Percentiles rank a stretch among this genome's conserved stretches.
Conservation (phyloP, 2,113 vertebrate species). For the Oreotrochilus melanogaster region DNA sequence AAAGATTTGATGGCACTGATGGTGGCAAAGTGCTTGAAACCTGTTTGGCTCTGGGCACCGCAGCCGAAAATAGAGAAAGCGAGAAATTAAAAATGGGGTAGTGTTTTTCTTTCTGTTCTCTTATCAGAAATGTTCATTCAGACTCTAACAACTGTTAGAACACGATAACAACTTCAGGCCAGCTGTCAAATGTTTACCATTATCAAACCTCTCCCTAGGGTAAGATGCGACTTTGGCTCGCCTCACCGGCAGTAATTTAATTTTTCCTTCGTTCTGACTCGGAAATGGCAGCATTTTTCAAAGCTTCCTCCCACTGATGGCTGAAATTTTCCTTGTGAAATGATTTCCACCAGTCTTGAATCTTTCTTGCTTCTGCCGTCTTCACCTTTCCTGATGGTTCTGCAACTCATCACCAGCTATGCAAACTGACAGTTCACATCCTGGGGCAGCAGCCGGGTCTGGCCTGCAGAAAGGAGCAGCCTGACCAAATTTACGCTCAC, state of each 20-base stretch:
- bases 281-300: constrained; percentile 86
- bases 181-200: constrained; percentile 89
- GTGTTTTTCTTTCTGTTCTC: constrained; percentile 77
- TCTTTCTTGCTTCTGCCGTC: constrained; percentile 87
- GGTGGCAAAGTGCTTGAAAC: constrained; percentile 64
- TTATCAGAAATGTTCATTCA: constrained; percentile 85
- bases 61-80: constrained; percentile 58
- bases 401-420: constrained; percentile 95
- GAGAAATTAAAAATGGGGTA: constrained; percentile 74
- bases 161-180: constrained; percentile 84
- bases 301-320: constrained; percentile 82
- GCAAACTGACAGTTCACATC: constrained; percentile 98
- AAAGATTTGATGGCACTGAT: not conserved
- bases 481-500: constrained; percentile 87
- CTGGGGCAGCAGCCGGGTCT: constrained; percentile 90
- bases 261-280: constrained; percentile 86
- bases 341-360: constrained; percentile 86
- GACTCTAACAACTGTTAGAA: constrained; percentile 84
- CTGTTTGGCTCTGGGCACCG: constrained; percentile 64
- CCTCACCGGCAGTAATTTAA: constrained; percentile 87
- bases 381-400: constrained; percentile 96
- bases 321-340: constrained; percentile 87
- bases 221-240: constrained; percentile 86
- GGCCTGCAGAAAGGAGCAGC: constrained; percentile 93
- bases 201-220: constrained; percentile 85